Evolutionary conservation across 2,113 vertebrate species (phyloP).

Genomic region (Ellobius talpinus): DNA sequence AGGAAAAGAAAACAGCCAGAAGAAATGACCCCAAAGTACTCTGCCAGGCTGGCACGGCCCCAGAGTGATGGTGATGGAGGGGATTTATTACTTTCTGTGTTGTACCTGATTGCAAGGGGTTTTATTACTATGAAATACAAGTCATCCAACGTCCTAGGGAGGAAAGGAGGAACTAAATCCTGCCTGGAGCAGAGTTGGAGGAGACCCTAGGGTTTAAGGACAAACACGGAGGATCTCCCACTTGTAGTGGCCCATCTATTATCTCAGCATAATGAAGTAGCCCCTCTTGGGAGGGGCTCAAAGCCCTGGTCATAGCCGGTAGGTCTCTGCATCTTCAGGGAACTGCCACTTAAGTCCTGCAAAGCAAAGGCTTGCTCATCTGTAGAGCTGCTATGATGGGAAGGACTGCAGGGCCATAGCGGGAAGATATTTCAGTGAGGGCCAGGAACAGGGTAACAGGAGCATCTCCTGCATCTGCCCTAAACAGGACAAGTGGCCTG

Average conservation of each 20-base stretch:
- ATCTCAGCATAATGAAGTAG: background rate
- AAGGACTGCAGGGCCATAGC: accelerated
- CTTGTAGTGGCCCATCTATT: background rate
- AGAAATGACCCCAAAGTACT: background rate
- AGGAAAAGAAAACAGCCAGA: background rate
- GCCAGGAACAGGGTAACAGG: background rate
- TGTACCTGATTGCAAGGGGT: constrained; percentile 35
- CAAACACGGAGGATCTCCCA: background rate
- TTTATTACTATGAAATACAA: constrained; percentile 61
- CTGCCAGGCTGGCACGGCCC: background rate
- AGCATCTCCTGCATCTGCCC: no score
- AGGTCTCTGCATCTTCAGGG: background rate
- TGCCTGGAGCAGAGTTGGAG: background rate
- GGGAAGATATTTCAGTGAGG: background rate
- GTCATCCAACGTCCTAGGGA: constrained; percentile 7
- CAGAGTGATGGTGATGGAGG: background rate
- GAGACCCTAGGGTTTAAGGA: constrained; percentile 28
- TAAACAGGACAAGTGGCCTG: background rate
- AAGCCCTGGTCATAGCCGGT: background rate
- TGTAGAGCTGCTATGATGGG: background rate
- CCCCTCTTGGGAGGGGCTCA: background rate
- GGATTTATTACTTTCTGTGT: constrained; percentile 11
- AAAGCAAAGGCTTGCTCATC: background rate
- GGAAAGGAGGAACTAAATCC: constrained; percentile 51
- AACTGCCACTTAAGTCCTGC: background rate